Evolutionary conservation across 2,888 invertebrate genomes (phyloP).

Genomic region (Ametastegia equiseti): DNA sequence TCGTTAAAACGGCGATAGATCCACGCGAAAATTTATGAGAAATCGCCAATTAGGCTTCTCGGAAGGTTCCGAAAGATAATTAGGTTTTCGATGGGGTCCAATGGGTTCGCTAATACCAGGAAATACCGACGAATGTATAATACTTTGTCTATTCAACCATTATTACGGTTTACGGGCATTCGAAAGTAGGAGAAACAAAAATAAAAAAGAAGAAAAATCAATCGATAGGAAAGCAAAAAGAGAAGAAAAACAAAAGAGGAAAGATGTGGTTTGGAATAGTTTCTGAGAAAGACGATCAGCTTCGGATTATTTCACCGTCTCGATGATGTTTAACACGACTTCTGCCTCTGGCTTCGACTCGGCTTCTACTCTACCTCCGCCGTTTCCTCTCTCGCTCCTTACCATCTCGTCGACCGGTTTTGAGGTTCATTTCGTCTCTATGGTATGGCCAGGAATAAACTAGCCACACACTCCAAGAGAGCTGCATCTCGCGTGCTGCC

Average conservation of each 20-base stretch:
- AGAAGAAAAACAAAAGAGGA: neutral
- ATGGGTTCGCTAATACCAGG: neutral
- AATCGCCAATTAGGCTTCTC: neutral
- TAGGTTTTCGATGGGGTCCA: neutral
- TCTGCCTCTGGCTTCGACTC: conserved; percentile 4
- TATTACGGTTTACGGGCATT: neutral
- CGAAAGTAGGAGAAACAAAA: neutral
- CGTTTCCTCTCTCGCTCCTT: conserved; percentile 31
- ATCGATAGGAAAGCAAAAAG: neutral
- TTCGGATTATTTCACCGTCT: conserved; percentile 20
- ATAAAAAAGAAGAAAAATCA: neutral
- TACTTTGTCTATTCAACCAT: neutral
- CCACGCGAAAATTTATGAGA: neutral
- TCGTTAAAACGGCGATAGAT: neutral
- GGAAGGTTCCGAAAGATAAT: neutral
- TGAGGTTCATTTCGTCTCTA: conserved; percentile 37
- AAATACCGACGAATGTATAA: neutral
- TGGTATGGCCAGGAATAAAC: conserved; percentile 35
- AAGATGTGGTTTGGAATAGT: neutral
- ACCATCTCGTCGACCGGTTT: conserved; percentile 30
- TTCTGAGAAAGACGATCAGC: conserved; percentile 16
- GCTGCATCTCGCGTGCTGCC: conserved; percentile 4
- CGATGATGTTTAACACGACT: conserved; percentile 30
- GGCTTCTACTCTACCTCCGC: conserved; percentile 1
- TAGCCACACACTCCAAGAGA: conserved; percentile 26